Conservation (phyloP, 2,113 vertebrate genomes). For the Ageneiosus marmoratus region DNA sequence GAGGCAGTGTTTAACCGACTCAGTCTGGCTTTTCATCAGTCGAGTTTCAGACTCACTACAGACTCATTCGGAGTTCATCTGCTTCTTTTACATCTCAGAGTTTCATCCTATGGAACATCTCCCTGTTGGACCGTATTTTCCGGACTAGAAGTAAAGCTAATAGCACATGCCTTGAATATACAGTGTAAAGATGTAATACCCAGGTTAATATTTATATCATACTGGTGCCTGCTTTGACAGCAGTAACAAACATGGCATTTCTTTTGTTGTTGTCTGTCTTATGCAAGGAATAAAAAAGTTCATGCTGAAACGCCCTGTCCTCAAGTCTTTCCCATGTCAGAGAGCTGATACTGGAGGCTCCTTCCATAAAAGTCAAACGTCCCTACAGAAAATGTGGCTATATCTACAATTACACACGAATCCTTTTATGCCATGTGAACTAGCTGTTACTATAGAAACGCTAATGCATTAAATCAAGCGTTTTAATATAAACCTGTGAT, state of each 20-base stretch:
- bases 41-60: background rate
- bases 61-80: constrained; percentile 3
- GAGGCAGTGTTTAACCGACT: background rate
- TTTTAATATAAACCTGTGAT: no score
- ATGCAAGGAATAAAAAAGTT: background rate
- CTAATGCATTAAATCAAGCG: no score
- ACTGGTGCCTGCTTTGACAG: no score
- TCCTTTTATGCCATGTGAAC: background rate
- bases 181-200: no score
- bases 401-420: background rate
- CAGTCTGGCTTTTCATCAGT: background rate
- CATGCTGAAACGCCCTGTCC: background rate
- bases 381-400: background rate
- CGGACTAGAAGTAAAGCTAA: background rate
- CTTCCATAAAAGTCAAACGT: background rate
- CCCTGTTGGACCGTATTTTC: background rate
- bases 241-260: no score
- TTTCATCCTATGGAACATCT: background rate
- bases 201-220: no score
- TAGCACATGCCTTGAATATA: background rate
- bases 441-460: background rate
- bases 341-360: background rate
- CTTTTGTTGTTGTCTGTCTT: no score
- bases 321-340: background rate
- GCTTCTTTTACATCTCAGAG: background rate